Base-by-base conservation (phyloP, 2,797 vertebrate genomes). In the Emys orbicularis region DNA sequence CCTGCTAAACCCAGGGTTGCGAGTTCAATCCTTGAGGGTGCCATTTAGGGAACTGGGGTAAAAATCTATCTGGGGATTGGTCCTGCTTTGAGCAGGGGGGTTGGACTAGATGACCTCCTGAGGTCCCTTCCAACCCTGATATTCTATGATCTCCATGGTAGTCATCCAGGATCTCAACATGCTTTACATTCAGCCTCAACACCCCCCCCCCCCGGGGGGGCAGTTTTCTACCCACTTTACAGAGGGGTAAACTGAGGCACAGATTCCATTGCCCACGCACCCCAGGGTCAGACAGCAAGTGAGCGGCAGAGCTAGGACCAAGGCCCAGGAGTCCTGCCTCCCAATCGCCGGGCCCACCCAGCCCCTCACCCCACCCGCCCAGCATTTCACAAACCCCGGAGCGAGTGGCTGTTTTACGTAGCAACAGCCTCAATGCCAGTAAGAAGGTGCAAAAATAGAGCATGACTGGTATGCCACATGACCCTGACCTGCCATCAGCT, bases 161-260 rank as follows among this genome's bases (percentile, higher is more conserved):
- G 2, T 65, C 65, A 19, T 9, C 2, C 4, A 19, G 27, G 44
- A 31, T 5, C 4, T 8, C 37, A 15, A 4, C 0, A 1, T 15
- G 27, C 81, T 6, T 2, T 27, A 15, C 7, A 12, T 9, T 47
- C 41, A 27, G 13, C 74, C 74, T 76, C 37, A 27, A 47, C 37
- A 47, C 23, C 23, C 10, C 12, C 11, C 44, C 44, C 5, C 44
- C 44, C 44, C 12, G 8, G 23, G 37, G 19, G 6, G 41, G 6
- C 23, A 6, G 25, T 4, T 16, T 47, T 47, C 41, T 49, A 77
- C 27, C 44, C 74, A 49, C 12, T 49, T 77, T 47, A 47, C 74
- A 49, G 74, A 41, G 44, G 6, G 27, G 27, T 16, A 77, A 77
- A 77, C 74, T 4, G 13, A 77, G 27, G 44, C 44, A 77, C 44